phyloP scores from a whole-genome alignment of 2,113 vertebrate species.

The Urocitellus parryii region DNA sequence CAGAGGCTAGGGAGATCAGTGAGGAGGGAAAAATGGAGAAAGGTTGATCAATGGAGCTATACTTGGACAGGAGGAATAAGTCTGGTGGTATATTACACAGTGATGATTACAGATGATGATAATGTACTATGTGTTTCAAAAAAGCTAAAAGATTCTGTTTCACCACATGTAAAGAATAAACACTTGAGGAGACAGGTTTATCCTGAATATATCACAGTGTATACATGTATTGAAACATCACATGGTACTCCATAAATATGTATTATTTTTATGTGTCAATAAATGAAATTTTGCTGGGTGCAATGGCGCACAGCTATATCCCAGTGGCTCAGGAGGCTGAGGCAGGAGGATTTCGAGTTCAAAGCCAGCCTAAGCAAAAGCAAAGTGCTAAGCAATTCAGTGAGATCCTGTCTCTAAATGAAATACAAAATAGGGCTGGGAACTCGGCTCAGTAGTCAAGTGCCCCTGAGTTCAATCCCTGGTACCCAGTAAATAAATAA shows the following conservation, averaged over 20 bases:
- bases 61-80: not conserved
- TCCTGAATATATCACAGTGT: not conserved
- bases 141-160: not conserved
- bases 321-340: too few species aligned
- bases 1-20: not conserved
- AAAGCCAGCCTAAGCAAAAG: too few species aligned
- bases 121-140: not conserved
- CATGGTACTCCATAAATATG: not conserved
- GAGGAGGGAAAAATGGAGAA: too few species aligned
- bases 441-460: too few species aligned
- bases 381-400: too few species aligned
- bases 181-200: not conserved
- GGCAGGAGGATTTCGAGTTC: too few species aligned
- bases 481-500: not conserved
- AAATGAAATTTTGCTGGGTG: not conserved
- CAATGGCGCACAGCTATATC: too few species aligned
- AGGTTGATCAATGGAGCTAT: too few species aligned
- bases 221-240: not conserved
- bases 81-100: not conserved
- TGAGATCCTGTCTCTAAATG: too few species aligned
- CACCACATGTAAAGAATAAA: not conserved
- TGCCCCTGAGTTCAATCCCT: too few species aligned
- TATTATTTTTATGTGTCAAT: not conserved
- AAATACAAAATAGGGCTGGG: too few species aligned
- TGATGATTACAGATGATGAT: not conserved